phyloP scores from a whole-genome alignment of 1,140 invertebrate species.

The Leptinotarsa defecta region DNA sequence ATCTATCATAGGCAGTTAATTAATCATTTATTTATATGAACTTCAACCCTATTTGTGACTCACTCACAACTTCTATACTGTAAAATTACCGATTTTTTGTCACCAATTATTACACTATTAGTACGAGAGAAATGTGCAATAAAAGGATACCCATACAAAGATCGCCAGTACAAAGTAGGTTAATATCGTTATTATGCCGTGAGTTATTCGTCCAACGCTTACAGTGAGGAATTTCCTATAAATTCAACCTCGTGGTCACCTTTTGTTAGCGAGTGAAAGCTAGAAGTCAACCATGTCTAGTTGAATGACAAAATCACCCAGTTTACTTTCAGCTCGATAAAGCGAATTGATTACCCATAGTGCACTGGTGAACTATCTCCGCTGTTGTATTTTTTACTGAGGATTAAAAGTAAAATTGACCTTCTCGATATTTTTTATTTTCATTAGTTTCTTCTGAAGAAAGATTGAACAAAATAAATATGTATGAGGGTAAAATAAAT shows the following conservation, averaged over 20 bases:
- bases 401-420: too few relatives aligned
- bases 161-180: not conserved
- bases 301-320: not conserved
- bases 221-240: not conserved
- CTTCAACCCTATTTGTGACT: too few relatives aligned
- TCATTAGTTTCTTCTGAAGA: too few relatives aligned
- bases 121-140: not conserved
- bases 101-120: not conserved
- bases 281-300: constrained; percentile 3
- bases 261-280: constrained; percentile 6
- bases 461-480: too few relatives aligned
- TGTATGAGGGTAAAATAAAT: too few relatives aligned
- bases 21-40: too few relatives aligned
- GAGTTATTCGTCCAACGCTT: constrained; percentile 5
- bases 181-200: not conserved
- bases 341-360: not conserved
- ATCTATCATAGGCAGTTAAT: too few relatives aligned
- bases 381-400: too few relatives aligned
- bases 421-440: too few relatives aligned
- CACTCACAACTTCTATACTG: too few relatives aligned
- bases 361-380: too few relatives aligned
- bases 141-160: not conserved
- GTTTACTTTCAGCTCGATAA: not conserved
- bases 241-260: constrained; percentile 5
- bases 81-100: not conserved